Conservation (phyloP, 1,140 invertebrate species). For the Zaprionus gabonicus region DNA sequence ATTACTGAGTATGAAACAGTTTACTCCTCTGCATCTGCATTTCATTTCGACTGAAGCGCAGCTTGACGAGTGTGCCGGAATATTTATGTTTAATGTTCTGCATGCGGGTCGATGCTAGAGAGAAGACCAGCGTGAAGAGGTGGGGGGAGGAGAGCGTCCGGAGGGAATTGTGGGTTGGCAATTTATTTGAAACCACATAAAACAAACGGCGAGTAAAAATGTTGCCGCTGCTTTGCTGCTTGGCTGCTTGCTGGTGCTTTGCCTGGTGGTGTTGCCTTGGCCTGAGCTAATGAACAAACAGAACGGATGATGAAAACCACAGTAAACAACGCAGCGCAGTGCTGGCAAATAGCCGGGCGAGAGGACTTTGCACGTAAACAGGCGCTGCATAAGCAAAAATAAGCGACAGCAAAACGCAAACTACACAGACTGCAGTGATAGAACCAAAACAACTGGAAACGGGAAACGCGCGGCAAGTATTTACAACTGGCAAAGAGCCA, state of each 20-base stretch:
- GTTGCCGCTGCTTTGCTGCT: conserved; percentile 43
- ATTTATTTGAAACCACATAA: conserved; percentile 82
- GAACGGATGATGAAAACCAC: conserved; percentile 79
- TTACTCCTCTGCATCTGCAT: background rate
- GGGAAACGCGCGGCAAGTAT: conserved; percentile 3
- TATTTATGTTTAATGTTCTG: conserved; percentile 46
- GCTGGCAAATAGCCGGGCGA: conserved; percentile 65
- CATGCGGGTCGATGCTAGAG: background rate
- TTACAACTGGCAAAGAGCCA: conserved; percentile 41
- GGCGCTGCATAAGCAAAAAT: conserved; percentile 70
- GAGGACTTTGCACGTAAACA: conserved; percentile 73
- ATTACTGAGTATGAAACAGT: conserved; percentile 10
- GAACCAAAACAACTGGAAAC: conserved; percentile 21
- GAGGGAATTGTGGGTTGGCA: conserved; percentile 54
- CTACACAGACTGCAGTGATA: conserved; percentile 17
- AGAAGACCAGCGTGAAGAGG: background rate
- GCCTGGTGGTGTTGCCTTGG: conserved; percentile 47
- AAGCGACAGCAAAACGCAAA: conserved; percentile 27
- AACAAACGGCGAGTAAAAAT: conserved; percentile 76
- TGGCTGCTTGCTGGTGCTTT: conserved; percentile 13
- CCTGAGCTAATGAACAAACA: conserved; percentile 77
- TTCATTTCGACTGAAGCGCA: conserved; percentile 6
- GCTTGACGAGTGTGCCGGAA: conserved; percentile 25
- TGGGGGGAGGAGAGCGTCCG: background rate
- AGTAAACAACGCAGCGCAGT: conserved; percentile 74